Base-by-base conservation (phyloP, 30 jellyfish, hydroid and myxozoan genomes). In the Hydractinia echinata region DNA sequence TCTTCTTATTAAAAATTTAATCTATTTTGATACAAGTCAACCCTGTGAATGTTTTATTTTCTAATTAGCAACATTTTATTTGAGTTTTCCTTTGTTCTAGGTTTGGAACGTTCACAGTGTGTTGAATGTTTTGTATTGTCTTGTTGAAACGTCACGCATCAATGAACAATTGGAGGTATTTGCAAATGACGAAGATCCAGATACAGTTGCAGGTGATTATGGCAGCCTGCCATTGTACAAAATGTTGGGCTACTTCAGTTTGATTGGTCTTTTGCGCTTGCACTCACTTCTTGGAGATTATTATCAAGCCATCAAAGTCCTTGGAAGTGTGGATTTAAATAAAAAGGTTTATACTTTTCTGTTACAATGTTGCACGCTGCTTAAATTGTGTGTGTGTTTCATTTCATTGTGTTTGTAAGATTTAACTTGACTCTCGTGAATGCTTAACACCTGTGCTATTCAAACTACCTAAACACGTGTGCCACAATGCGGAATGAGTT, bases 91-190 rank as follows among this genome's bases (percentile, higher is more conserved):
- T 30, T 30, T 30, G 44, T 30, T 30, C 9, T 81, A 89, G 97
- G 86, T 92, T 4, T 92, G 98, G 98, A 92, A 92, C 79, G 98
- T 92, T n/a, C 98, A 92, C 89, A 92, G 98, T 76, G 98, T 92
- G 19, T 72, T 92, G 73, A 92, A 92, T 79, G 98, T 92, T 15
- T 77, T 92, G 52, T 92, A 92, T 62, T 92, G 96, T 10, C 84
- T 92, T 86, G 98, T 92, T 13, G 98, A 92, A 69, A 92, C 90
- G 82, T 92, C 98, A 51, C 73, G 98, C 61, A 92, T 92, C 83
- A 92, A 92, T 79, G 98, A 92, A 72, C 98, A 92, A 72, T 90
- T 92, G 8, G 98, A 92, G 79, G 96, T 87, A 4, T 92, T 79
- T 86, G 96, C 96, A 4, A 84, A 95, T 44, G 98, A 86, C 61